phyloP scores from a whole-genome alignment of 2,888 invertebrate species.

The Nymphalis polychloros region DNA sequence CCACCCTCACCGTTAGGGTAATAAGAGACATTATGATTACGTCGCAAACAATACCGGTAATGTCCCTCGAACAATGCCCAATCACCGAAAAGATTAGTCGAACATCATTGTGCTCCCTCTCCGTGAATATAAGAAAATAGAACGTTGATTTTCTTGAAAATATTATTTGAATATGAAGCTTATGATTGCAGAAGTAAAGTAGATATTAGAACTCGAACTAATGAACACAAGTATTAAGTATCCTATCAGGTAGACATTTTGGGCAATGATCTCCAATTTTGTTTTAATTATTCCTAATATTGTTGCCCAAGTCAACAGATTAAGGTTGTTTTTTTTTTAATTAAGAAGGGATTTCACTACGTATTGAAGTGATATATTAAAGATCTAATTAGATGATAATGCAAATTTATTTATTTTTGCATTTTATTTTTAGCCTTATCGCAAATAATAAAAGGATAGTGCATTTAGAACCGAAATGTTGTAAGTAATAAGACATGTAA shows the following conservation, averaged over 20 bases:
- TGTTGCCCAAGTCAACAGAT: too few species aligned
- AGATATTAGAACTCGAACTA: background rate
- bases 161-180: background rate
- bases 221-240: too few species aligned
- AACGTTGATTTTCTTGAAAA: background rate
- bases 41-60: slow-evolving; percentile 77
- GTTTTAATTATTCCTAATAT: too few species aligned
- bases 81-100: slow-evolving; percentile 57
- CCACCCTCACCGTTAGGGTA: slow-evolving; percentile 53
- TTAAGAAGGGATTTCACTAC: too few species aligned
- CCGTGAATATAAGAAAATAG: slow-evolving; percentile 10
- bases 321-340: too few species aligned
- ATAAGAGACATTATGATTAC: slow-evolving; percentile 74
- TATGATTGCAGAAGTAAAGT: background rate
- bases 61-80: slow-evolving; percentile 74
- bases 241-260: background rate
- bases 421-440: too few species aligned
- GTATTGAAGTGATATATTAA: too few species aligned
- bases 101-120: slow-evolving; percentile 38
- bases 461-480: too few species aligned
- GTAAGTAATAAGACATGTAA: too few species aligned
- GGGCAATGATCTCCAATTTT: background rate
- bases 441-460: too few species aligned
- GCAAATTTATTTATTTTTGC: too few species aligned
- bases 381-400: too few species aligned